Evolutionary conservation across 1,140 invertebrate species (phyloP), one percentile per base, ranked within the genome.

Genomic region (Magallana angulata): DNA sequence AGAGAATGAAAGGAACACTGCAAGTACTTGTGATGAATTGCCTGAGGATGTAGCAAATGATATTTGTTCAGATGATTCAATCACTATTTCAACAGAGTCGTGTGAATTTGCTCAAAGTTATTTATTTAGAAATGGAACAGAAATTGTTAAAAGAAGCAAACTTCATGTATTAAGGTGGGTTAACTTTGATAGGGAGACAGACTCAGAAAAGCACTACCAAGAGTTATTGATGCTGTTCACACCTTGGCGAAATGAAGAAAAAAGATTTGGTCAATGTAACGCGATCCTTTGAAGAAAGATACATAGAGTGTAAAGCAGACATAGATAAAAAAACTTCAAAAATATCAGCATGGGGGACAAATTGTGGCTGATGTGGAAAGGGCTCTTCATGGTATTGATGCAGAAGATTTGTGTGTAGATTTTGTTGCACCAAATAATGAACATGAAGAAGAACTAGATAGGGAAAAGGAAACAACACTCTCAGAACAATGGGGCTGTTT

Each of bases 151-250:
- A 57, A 64, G 90, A 14, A 87, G 84, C 83, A 89, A 83, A 6
- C 58, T 9, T 3, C 85, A 60, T 68, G 80, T 90, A 18, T 81
- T 90, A 30, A 14, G 90, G 18, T 89, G 85, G 81, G 84, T 85
- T 14, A 24, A 83, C 11, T 88, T 57, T 82, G 87, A 84, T 71
- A 80, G 48, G 56, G 86, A 76, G 30, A 87, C 80, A 76, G 64
- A 87, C 62, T 56, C 64, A 71, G 90, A 91, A 89, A 88, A 91
- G 12, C 59, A 84, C 80, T 90, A 88, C 86, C 80, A 86, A 82
- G 88, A 89, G 71, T 36, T 18, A 58, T 57, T 76, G n/a, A 68
- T 90, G 60, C 83, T 89, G n/a, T 91, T 84, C 57, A 24, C 57
- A 18, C 86, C 87, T 76, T 90, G 85, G 88, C 48, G 90, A 85